These are phyloP conservation scores for Choristoneura fumiferana DNA, from an alignment of 1,140 invertebrate species.

Conservation along the genomic window DNA sequence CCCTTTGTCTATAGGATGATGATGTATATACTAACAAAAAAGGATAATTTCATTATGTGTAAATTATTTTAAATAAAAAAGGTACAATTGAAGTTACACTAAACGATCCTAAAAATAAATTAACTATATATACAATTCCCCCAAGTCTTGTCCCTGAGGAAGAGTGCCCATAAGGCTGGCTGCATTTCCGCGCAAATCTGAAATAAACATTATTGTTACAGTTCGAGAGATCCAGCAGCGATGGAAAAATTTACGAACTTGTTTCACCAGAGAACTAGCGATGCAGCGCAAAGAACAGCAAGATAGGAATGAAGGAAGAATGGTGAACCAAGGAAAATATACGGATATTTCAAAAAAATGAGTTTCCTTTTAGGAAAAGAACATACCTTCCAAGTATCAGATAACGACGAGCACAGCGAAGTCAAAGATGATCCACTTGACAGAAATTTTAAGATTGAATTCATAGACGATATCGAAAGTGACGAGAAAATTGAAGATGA, in stretches of 20 bases:
- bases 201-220: too few relatives aligned
- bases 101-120: too few relatives aligned
- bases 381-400: constrained; percentile 16
- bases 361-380: constrained; percentile 28
- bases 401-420: constrained; percentile 25
- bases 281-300: constrained; percentile 35
- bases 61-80: too few relatives aligned
- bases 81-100: too few relatives aligned
- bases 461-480: constrained; percentile 19
- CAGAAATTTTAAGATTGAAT: constrained; percentile 8
- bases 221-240: constrained; percentile 41
- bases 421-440: constrained; percentile 29
- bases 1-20: too few relatives aligned
- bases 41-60: too few relatives aligned
- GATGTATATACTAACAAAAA: too few relatives aligned
- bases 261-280: constrained; percentile 43
- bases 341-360: constrained; percentile 35
- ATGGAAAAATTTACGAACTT: constrained; percentile 32
- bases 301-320: constrained; percentile 20
- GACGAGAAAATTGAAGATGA: background rate
- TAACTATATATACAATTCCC: too few relatives aligned
- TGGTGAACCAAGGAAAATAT: constrained; percentile 34
- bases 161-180: too few relatives aligned
- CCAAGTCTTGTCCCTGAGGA: too few relatives aligned
- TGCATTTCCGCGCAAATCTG: too few relatives aligned